Percentiles rank a stretch among this genome's conserved stretches.
Evolutionary conservation across 2,113 vertebrate genomes (phyloP).

Genomic region (Heloderma charlesbogerti): DNA sequence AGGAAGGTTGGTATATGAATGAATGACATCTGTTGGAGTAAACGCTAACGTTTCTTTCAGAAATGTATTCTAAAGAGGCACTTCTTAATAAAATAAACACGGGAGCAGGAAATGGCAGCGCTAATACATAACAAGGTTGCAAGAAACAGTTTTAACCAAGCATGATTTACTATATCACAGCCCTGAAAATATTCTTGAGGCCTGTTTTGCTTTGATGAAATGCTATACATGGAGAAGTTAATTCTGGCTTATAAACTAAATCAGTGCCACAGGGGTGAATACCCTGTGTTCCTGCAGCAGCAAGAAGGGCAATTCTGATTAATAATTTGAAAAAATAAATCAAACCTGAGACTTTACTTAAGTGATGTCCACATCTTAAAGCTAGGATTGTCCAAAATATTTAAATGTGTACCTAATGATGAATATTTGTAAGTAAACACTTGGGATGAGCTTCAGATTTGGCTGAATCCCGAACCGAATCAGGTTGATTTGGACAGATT

Average conservation of each 20-base stretch:
- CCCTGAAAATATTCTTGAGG: slow-evolving; percentile 68
- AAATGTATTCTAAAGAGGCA: slow-evolving; percentile 60
- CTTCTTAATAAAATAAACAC: slow-evolving; percentile 68
- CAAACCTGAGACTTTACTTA: slow-evolving; percentile 36
- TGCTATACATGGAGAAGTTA: slow-evolving; percentile 64
- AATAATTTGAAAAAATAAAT: slow-evolving; percentile 50
- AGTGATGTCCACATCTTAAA: not conserved
- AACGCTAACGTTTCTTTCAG: slow-evolving; percentile 43
- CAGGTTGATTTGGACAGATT: too few relatives aligned
- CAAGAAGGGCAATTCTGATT: slow-evolving; percentile 52
- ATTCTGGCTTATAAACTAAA: slow-evolving; percentile 75
- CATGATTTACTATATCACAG: slow-evolving; percentile 69
- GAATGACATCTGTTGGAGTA: slow-evolving; percentile 54
- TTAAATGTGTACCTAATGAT: too few relatives aligned
- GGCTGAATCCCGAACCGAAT: too few relatives aligned
- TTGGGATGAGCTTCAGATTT: too few relatives aligned
- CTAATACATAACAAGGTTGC: slow-evolving; percentile 71
- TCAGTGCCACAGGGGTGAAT: slow-evolving; percentile 17
- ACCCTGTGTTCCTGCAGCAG: slow-evolving; percentile 53
- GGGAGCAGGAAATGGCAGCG: slow-evolving; percentile 64
- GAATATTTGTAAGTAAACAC: too few relatives aligned
- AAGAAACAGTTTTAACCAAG: slow-evolving; percentile 51
- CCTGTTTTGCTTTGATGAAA: slow-evolving; percentile 74
- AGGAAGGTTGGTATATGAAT: slow-evolving; percentile 53
- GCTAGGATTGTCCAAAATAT: too few relatives aligned